phyloP scores from a whole-genome alignment of 2,797 vertebrate species.

The Tiaroga cobitis region DNA sequence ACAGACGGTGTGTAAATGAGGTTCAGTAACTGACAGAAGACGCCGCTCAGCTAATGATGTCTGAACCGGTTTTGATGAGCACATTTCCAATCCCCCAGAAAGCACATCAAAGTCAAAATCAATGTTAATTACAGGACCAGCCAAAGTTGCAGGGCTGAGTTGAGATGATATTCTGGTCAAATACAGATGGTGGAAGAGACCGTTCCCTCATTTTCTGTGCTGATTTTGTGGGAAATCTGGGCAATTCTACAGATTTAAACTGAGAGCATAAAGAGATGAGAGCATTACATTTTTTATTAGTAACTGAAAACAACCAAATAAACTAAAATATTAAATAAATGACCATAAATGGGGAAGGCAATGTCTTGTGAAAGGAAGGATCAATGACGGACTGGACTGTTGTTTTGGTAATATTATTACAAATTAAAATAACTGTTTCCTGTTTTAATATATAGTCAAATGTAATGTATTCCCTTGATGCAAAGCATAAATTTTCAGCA shows the following conservation, averaged over 20 bases:
- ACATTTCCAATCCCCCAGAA: conserved; percentile 72
- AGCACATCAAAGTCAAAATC: conserved; percentile 73
- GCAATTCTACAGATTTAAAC: background rate
- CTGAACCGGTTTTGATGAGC: conserved; percentile 65
- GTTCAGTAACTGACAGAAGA: conserved; percentile 5
- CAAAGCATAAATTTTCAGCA: too few species aligned
- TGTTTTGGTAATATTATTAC: background rate
- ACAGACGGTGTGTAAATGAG: background rate
- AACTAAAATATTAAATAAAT: background rate
- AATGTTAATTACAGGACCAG: conserved; percentile 62
- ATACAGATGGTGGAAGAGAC: background rate
- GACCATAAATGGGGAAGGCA: background rate
- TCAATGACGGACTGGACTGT: background rate
- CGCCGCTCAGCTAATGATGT: conserved; percentile 65
- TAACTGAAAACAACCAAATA: background rate
- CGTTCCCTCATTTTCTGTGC: background rate
- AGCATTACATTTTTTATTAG: background rate
- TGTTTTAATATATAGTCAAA: too few species aligned
- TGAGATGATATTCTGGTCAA: background rate
- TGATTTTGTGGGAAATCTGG: background rate
- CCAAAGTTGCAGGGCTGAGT: background rate
- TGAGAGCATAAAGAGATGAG: background rate
- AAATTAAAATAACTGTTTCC: too few species aligned
- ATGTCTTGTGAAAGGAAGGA: background rate
- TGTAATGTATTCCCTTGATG: too few species aligned